Percentiles rank a stretch among this genome's conserved stretches.
Conservation (phyloP, 1,140 invertebrate species). For the Drosophila saltans region DNA sequence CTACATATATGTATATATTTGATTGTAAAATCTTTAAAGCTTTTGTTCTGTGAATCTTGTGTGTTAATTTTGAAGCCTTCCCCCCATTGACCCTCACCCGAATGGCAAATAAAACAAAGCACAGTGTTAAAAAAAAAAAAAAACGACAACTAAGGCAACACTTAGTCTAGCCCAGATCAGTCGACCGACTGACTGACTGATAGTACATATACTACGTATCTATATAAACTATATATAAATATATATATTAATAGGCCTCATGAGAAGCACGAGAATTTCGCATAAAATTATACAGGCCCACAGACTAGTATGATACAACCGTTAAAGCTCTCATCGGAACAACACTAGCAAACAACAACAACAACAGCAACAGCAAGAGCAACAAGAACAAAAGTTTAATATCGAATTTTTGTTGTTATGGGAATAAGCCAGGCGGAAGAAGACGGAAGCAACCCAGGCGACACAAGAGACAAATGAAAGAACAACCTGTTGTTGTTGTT, state of each 20-base stretch:
- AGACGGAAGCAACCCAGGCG: constrained; percentile 10
- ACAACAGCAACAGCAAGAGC: constrained; percentile 28
- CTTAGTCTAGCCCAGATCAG: background rate
- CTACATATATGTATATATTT: too few species aligned
- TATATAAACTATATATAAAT: background rate
- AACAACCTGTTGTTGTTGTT: constrained; percentile 12
- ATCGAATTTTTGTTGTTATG: constrained; percentile 31
- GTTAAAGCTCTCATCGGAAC: constrained; percentile 9
- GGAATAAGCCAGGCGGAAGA: constrained; percentile 20
- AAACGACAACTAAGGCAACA: background rate
- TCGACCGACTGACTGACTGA: background rate
- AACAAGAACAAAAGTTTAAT: constrained; percentile 53
- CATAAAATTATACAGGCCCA: constrained; percentile 14
- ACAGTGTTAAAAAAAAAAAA: too few species aligned
- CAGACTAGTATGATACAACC: constrained; percentile 3
- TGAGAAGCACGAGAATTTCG: constrained; percentile 21
- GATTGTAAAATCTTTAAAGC: too few species aligned
- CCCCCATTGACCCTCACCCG: background rate
- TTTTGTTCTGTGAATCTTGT: background rate
- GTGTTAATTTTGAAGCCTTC: background rate
- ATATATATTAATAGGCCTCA: constrained; percentile 19
- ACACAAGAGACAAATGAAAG: constrained; percentile 7
- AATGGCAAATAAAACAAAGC: background rate
- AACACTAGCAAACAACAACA: constrained; percentile 15
- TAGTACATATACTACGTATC: background rate